Evolutionary conservation across 2,797 vertebrate genomes (phyloP).

Genomic region (Enteromius viviparus): DNA sequence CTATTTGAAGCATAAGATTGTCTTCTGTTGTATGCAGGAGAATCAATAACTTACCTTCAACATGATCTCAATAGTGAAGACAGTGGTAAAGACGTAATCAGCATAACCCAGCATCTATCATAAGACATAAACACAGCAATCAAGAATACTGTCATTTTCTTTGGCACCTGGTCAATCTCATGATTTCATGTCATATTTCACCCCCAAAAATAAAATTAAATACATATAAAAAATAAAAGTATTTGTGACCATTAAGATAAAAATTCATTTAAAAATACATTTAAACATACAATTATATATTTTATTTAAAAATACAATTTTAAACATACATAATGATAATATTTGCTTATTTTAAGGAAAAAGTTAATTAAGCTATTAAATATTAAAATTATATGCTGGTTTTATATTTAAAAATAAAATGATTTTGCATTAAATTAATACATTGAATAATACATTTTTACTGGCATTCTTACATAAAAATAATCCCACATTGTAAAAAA

Average conservation of each 20-base stretch:
- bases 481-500: neutral
- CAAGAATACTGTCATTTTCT: neutral
- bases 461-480: neutral
- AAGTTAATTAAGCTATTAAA: neutral
- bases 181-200: neutral
- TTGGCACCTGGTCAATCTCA: neutral
- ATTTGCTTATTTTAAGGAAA: neutral
- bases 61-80: constrained; percentile 98
- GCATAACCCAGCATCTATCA: constrained; percentile 97
- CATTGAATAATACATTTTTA: neutral
- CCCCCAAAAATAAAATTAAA: neutral
- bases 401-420: neutral
- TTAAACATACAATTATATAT: neutral
- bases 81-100: constrained; percentile 98
- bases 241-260: neutral
- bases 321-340: neutral
- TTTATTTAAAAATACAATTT: neutral
- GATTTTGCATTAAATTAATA: neutral
- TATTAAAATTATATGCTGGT: too few species aligned
- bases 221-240: neutral
- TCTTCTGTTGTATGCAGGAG: neutral
- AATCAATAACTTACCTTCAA: constrained; percentile 85
- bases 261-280: neutral
- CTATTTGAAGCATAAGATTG: neutral
- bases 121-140: neutral